A percentile compares a stretch with the other conserved stretches of the same genome.
These are phyloP conservation scores for Sorex araneus DNA, from an alignment of 2,113 vertebrate species.

Conservation along the genomic window DNA sequence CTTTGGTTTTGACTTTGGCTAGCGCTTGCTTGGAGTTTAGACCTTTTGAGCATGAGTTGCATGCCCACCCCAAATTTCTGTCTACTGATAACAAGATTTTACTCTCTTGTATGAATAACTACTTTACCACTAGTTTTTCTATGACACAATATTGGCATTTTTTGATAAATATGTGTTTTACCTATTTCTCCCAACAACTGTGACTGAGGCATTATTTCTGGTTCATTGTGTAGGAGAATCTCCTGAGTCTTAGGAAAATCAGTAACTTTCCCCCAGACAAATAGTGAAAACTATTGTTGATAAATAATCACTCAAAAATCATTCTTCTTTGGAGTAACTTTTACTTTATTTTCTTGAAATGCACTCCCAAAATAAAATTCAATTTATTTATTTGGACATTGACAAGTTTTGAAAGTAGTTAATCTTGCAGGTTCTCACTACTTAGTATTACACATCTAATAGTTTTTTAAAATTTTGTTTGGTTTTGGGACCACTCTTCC, in stretches of 20 bases:
- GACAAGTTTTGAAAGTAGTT: neutral
- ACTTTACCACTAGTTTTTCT: neutral
- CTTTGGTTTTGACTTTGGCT: slow-evolving; percentile 27
- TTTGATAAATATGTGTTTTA: neutral
- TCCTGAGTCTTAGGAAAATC: slow-evolving; percentile 25
- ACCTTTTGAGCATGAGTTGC: neutral
- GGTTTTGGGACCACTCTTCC: too few relatives aligned
- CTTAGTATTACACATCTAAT: neutral
- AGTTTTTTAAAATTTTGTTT: too few relatives aligned
- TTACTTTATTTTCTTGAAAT: neutral
- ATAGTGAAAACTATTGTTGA: neutral
- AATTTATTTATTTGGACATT: neutral
- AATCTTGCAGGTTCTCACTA: neutral
- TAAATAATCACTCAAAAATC: neutral
- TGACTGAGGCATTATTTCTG: neutral
- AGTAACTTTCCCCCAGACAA: neutral
- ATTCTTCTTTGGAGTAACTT: neutral
- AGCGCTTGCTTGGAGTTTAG: neutral
- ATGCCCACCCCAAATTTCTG: neutral
- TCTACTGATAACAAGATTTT: neutral
- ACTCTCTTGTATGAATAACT: neutral
- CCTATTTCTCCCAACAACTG: neutral
- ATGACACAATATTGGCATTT: neutral
- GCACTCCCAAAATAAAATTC: neutral
- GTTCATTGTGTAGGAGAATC: neutral